phyloP scores from a whole-genome alignment of 2,113 vertebrate genomes.

The Felis chaus region DNA sequence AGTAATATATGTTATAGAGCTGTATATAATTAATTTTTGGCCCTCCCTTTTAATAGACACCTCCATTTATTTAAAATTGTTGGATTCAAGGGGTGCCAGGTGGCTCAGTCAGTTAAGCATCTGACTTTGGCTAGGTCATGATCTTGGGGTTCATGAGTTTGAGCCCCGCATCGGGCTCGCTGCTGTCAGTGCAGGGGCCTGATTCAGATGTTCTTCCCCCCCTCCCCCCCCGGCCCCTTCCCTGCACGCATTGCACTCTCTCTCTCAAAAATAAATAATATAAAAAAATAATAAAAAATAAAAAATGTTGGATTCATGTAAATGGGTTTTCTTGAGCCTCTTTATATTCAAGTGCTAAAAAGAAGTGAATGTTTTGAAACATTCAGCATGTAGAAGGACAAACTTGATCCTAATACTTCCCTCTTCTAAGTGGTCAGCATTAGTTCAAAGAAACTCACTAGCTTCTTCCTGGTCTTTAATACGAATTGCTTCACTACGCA shows the following conservation, averaged over 20 bases:
- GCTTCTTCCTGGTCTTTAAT: not conserved
- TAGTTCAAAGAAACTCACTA: not conserved
- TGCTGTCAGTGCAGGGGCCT: too few species aligned
- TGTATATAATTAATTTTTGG: not conserved
- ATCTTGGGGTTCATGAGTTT: too few species aligned
- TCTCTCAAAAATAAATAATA: too few species aligned
- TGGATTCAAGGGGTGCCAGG: not conserved
- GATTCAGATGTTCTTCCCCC: too few species aligned
- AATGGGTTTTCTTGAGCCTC: not conserved
- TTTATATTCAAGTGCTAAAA: conserved; percentile 1
- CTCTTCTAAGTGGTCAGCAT: not conserved
- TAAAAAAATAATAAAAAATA: too few species aligned
- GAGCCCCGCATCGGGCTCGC: too few species aligned
- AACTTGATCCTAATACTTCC: not conserved
- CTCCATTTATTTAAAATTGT: not conserved
- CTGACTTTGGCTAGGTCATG: too few species aligned
- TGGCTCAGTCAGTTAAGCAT: too few species aligned
- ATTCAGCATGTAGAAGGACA: not conserved
- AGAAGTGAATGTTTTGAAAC: not conserved
- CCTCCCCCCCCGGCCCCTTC: rapidly evolving
- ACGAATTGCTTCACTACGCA: not conserved
- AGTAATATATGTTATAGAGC: not conserved
- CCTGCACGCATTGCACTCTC: too few species aligned
- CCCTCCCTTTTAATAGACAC: not conserved
- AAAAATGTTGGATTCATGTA: not conserved